Evolutionary conservation across 2,797 vertebrate genomes (phyloP).

Genomic region (Artibeus lituratus): DNA sequence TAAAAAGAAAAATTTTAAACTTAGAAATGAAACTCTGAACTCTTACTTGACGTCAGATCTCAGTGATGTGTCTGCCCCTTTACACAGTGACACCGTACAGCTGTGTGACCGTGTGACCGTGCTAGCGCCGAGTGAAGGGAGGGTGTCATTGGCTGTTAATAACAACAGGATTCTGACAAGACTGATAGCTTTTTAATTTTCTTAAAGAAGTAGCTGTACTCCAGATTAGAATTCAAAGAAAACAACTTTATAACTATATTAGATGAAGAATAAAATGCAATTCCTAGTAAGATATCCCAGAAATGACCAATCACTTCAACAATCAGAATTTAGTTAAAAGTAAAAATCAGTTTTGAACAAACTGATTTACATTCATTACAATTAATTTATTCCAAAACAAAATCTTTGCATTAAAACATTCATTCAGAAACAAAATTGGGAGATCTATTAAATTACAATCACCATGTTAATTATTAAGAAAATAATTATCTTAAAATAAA

Average conservation of each 20-base stretch:
- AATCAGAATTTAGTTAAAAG: background rate
- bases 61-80: background rate
- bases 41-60: background rate
- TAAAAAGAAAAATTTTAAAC: constrained; percentile 16
- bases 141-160: background rate
- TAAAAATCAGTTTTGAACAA: constrained; percentile 29
- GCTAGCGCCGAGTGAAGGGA: background rate
- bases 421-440: constrained; percentile 43
- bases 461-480: constrained; percentile 17
- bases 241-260: background rate
- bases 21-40: background rate
- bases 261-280: constrained; percentile 26
- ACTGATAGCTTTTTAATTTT: background rate
- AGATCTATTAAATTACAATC: constrained; percentile 10
- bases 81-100: background rate
- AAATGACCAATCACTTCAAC: background rate
- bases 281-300: background rate
- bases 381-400: background rate
- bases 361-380: constrained; percentile 1
- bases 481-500: constrained; percentile 40
- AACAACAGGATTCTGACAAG: background rate
- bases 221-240: constrained; percentile 29
- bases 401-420: constrained; percentile 32
- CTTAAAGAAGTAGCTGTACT: background rate
- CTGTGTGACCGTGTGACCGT: background rate